Conservation (phyloP, 2,113 vertebrate species). For the Nettapus auritus region DNA sequence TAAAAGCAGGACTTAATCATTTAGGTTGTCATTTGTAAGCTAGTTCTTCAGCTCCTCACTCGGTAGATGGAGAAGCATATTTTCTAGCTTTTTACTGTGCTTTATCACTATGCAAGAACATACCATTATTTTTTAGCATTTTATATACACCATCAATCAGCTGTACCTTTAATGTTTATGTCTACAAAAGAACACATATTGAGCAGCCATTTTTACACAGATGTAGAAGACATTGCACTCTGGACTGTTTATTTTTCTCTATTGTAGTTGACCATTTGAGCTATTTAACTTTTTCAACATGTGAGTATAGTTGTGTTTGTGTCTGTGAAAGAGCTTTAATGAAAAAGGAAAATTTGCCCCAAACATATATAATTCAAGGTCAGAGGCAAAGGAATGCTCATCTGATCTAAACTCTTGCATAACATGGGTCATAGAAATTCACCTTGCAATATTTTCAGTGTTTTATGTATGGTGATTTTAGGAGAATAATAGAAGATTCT, state of each 20-base stretch:
- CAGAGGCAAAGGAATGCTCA: background rate
- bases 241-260: background rate
- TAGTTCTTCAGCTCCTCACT: background rate
- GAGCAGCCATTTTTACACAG: background rate
- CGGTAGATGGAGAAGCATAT: background rate
- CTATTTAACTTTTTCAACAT: background rate
- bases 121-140: background rate
- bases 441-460: background rate
- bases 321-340: background rate
- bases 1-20: background rate
- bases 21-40: background rate
- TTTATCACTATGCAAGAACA: background rate
- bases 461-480: background rate
- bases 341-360: background rate
- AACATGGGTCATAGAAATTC: background rate
- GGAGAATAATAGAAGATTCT: background rate
- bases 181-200: fast-evolving
- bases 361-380: background rate
- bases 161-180: background rate
- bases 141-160: background rate
- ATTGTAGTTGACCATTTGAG: background rate
- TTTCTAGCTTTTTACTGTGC: background rate
- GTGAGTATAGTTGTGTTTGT: background rate
- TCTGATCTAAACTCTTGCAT: background rate
- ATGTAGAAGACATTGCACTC: background rate